Percentiles rank a stretch among this genome's conserved stretches.
Conservation (phyloP, 2,113 vertebrate species). For the Nannobrachium achirus region DNA sequence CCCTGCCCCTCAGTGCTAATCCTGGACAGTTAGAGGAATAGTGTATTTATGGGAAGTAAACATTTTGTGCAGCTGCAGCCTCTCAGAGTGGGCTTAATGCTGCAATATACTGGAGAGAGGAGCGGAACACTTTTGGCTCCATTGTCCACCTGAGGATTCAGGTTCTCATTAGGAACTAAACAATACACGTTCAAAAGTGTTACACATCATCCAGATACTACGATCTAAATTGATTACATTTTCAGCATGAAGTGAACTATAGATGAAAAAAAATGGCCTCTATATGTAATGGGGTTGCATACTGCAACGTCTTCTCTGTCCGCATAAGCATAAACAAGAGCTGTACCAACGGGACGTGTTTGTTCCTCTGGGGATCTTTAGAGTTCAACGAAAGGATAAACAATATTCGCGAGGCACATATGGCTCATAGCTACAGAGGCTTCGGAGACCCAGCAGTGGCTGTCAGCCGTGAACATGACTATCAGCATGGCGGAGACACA, state of each 20-base stretch:
- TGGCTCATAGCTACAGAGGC: constrained; percentile 29
- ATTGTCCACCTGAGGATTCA: constrained; percentile 25
- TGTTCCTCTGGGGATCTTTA: constrained; percentile 16
- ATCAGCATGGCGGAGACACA: constrained; percentile 64
- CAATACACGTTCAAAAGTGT: not conserved
- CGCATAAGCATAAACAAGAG: constrained; percentile 23
- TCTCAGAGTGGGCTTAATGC: not conserved
- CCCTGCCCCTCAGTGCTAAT: constrained; percentile 57
- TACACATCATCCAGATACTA: not conserved
- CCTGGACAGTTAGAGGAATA: constrained; percentile 32
- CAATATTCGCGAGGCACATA: constrained; percentile 30
- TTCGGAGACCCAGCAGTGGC: constrained; percentile 47
- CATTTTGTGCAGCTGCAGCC: constrained; percentile 48
- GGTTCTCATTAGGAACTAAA: constrained; percentile 7
- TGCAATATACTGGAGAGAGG: constrained; percentile 25
- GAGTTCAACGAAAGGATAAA: constrained; percentile 42
- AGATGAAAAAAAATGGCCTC: not conserved
- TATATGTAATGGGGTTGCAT: not conserved
- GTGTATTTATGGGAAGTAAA: constrained; percentile 62
- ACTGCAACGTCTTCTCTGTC: not conserved
- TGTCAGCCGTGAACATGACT: constrained; percentile 53
- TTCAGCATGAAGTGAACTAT: constrained; percentile 8
- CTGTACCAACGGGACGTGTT: constrained; percentile 14
- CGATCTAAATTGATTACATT: constrained; percentile 18
- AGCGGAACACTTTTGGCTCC: not conserved